Percentiles rank a stretch among this genome's conserved stretches.
These are phyloP conservation scores for Platyscapa corneri DNA, from an alignment of 1,140 invertebrate genomes.

Conservation along the genomic window DNA sequence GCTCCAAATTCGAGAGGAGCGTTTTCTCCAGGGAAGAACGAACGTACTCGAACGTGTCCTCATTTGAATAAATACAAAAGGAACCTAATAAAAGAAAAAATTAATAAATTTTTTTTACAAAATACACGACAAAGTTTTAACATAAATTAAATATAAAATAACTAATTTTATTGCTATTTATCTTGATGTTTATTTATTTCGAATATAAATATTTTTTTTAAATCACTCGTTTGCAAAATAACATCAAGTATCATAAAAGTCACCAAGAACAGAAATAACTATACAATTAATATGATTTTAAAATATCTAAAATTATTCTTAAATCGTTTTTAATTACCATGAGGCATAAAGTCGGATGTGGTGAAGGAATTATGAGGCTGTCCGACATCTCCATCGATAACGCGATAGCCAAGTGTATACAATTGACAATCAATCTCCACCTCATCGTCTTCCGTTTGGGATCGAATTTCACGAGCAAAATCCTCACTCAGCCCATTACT, in stretches of 20 bases:
- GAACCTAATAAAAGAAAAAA: constrained; percentile 76
- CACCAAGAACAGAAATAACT: too few species aligned
- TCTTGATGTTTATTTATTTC: too few species aligned
- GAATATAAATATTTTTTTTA: too few species aligned
- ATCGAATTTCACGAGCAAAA: constrained; percentile 85
- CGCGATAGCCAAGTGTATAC: constrained; percentile 88
- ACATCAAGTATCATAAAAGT: too few species aligned
- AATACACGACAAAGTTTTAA: too few species aligned
- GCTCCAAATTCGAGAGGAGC: constrained; percentile 90
- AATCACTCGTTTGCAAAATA: too few species aligned
- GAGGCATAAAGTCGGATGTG: constrained; percentile 84
- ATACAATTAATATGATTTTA: too few species aligned
- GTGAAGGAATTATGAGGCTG: constrained; percentile 85
- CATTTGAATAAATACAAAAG: constrained; percentile 93
- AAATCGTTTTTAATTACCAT: constrained; percentile 73
- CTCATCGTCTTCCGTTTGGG: constrained; percentile 86
- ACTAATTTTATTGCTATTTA: too few species aligned
- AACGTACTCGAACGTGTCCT: constrained; percentile 93
- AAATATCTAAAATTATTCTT: too few species aligned
- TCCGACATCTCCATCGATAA: constrained; percentile 90
- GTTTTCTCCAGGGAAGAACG: constrained; percentile 94
- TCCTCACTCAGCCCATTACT: constrained; percentile 85
- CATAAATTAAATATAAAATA: too few species aligned
- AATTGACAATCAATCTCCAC: constrained; percentile 89
- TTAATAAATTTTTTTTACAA: not conserved